Evolutionary conservation across 2,888 invertebrate species (phyloP), one percentile per base, ranked within the genome.

Genomic region (Polyommatus icarus): DNA sequence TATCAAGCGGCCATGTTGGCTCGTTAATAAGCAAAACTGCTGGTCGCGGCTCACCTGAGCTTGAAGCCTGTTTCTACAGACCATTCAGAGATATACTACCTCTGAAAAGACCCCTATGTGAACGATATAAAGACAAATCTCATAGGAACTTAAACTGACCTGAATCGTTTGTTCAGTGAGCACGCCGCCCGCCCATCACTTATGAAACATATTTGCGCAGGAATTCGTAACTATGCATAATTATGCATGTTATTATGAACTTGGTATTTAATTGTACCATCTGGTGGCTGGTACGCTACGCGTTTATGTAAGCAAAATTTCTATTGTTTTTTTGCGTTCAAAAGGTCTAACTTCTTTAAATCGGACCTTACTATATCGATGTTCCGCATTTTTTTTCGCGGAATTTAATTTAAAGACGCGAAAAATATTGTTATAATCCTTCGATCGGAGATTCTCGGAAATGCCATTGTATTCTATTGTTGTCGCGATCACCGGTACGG

Each of bases 11-110:
- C 92, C 92, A 90, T 91, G 88, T 91, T 92, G 89, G 90, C 84
- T 90, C 86, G 90, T 92, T 93, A 93, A 93, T 93, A 93, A 93
- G 91, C 92, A 93, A 93, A 93, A 92, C 91, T 93, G 88, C 89
- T 91, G 88, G 86, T 24, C 67, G 87, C 87, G 83, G 84, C 87
- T 29, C 29, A 67, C 67, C 67, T 67, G 67, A 87, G 84, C 87
- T 89, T 92, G 89, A 87, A 85, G 90, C 91, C 89, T 91, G 88
- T 92, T 91, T 92, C 91, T 86, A 80, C 84, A 89, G 87, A 87
- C 54, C 5, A 18, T 54, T 54, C 54, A 18, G 1, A 18, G 3
- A 4, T 54, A 54, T 54, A 3, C 18, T 54, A 54, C 54, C 54
- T 3, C 54, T 18, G 3, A 54, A 54, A 4, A 18, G 18, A 54